Base-by-base conservation (phyloP, 2,888 invertebrate species). In the Metellina segmentata region DNA sequence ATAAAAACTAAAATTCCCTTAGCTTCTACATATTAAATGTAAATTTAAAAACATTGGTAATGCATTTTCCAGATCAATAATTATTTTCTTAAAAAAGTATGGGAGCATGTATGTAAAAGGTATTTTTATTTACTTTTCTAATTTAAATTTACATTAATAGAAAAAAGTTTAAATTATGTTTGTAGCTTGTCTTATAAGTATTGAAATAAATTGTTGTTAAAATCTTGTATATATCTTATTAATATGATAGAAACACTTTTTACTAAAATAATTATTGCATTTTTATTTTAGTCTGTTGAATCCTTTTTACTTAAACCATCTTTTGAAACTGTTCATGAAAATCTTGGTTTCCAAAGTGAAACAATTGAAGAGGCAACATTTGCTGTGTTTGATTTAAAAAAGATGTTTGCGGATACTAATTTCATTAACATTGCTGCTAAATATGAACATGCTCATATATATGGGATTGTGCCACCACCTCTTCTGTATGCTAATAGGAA, bases 321-420 rank as follows among this genome's bases (percentile, higher is more conserved):
- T 16, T 53, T 96, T 90, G 95, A 95, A 72, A 95, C 96, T 49
- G 94, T 97, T 13, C 94, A 95, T 13, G 97, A 85, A 34, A 91
- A 79, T 49, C 34, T 78, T 61, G 61, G n/a, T 19, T 9, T 69
- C 34, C 34, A 53, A 13, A 34, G 13, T 71, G 20, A 97, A 85
- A 95, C 97, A 53, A 97, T 97, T 0, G 96, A 96, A 94, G 96
- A 96, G 53, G 96, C 96, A 53, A 95, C 95, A 90, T 96, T 97
- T 94, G 97, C 97, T 5, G 96, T 97, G 13, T 98, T 97, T 94
- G 96, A 97, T 94, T 95, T 97, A 78, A 95, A 96, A 92, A 94
- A 95, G 77, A 94, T 95, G 19, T 92, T 94, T 0, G 85, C 95
- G 95, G 93, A 96, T 96, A 51, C 92, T 93, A 96, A 97, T 53